Conservation (phyloP, 2,888 invertebrate genomes). For the Amphipoea lucens region DNA sequence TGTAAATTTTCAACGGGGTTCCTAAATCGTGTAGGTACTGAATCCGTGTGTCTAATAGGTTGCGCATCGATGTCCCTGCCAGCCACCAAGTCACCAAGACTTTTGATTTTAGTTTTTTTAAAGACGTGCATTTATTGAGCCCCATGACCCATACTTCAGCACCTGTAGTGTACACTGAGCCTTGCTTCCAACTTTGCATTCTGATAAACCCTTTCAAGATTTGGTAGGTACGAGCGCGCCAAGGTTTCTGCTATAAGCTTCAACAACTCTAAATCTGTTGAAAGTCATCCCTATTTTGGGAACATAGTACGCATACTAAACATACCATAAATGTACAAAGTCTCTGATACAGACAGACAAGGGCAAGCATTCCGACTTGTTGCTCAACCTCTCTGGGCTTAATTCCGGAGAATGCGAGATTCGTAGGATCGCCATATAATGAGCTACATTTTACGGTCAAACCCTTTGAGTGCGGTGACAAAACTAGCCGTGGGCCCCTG, state of each 20-base stretch:
- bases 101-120: neutral
- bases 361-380: constrained; percentile 53
- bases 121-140: neutral
- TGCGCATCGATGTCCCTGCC: neutral
- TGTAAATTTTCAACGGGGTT: no score
- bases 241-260: neutral
- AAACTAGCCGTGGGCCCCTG: constrained; percentile 40
- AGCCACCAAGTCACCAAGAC: neutral
- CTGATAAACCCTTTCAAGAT: neutral
- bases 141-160: neutral
- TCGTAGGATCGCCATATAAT: constrained; percentile 48
- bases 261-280: neutral
- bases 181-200: neutral
- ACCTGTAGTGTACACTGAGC: neutral
- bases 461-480: constrained; percentile 64
- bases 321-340: constrained; percentile 25
- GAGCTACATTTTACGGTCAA: constrained; percentile 58
- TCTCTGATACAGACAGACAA: constrained; percentile 29
- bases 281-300: neutral
- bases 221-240: neutral
- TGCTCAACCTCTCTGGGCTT: constrained; percentile 55
- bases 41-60: neutral
- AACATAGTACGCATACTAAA: constrained; percentile 1
- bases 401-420: constrained; percentile 54
- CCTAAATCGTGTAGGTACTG: no score